phyloP scores from a whole-genome alignment of 2,797 vertebrate species.

The Anguilla pacifica region DNA sequence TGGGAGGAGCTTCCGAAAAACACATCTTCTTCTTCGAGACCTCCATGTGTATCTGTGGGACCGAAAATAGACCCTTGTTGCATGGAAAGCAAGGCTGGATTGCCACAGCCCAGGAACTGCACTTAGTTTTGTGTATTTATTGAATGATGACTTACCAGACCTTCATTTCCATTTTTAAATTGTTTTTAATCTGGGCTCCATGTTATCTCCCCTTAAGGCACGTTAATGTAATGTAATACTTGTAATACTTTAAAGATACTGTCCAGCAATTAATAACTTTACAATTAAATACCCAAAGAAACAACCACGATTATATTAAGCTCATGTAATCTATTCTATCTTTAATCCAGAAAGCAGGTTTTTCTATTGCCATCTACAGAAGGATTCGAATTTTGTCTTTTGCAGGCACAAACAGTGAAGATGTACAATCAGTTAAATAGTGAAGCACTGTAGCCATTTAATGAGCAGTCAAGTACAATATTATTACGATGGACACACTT shows the following conservation, averaged over 20 bases:
- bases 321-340: no score
- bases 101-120: not conserved
- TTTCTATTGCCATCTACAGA: no score
- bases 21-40: conserved; percentile 75
- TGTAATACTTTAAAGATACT: not conserved
- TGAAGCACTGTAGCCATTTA: no score
- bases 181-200: not conserved
- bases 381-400: no score
- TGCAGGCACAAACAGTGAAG: no score
- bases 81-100: not conserved
- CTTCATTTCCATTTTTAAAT: not conserved
- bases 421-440: no score
- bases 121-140: not conserved
- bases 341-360: no score
- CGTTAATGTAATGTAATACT: not conserved
- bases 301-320: no score
- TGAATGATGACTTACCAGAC: not conserved
- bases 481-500: no score
- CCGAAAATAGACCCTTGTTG: not conserved
- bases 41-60: conserved; percentile 70
- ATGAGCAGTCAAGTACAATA: no score
- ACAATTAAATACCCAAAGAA: no score
- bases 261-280: not conserved
- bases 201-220: not conserved
- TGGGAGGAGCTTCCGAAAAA: conserved; percentile 63